These are phyloP conservation scores for Pseudonaja textilis DNA, from an alignment of 2,113 vertebrate species.

Conservation along the genomic window DNA sequence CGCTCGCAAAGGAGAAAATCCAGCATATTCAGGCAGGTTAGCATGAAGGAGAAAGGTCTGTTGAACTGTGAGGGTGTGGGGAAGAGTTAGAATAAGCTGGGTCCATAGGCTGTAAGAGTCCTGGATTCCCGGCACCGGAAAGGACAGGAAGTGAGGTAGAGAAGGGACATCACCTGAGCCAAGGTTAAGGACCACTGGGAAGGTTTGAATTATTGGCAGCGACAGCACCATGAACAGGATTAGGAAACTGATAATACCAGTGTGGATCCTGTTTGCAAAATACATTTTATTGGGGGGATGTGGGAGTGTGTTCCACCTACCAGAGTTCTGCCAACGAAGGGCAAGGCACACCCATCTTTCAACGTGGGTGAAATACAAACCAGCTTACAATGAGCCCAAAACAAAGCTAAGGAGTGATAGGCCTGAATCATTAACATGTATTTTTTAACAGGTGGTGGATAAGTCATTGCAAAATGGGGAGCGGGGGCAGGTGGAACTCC, in stretches of 20 bases:
- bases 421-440: neutral
- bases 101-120: neutral
- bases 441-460: neutral
- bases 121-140: neutral
- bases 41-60: no score
- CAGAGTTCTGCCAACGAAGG: neutral
- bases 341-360: neutral
- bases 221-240: neutral
- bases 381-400: neutral
- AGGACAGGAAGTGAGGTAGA: constrained; percentile 4
- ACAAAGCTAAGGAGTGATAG: no score
- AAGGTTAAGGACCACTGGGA: neutral
- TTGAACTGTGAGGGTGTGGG: neutral
- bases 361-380: neutral
- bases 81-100: neutral
- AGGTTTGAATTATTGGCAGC: neutral
- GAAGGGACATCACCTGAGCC: no score
- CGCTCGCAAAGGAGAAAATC: neutral
- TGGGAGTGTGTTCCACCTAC: neutral
- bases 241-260: neutral
- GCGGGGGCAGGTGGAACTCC: no score
- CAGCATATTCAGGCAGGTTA: neutral
- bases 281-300: neutral
- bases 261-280: neutral
- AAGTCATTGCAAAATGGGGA: neutral